Base-by-base conservation (phyloP, 1,140 invertebrate species). In the Heliconius hermathena region DNA sequence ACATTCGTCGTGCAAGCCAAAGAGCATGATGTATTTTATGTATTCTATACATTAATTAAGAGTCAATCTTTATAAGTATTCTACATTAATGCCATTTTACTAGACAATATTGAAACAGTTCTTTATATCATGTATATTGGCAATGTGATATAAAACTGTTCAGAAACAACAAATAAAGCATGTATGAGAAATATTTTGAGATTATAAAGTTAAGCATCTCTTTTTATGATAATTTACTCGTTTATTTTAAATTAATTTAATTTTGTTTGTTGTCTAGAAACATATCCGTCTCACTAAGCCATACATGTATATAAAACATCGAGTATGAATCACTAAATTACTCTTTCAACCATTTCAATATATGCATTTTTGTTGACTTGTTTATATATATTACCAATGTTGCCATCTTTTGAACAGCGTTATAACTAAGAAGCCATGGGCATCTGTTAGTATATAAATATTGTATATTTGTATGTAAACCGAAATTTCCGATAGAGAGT, bases 21-120 rank as follows among this genome's bases (percentile, higher is more conserved):
- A 94, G 93, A 94, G 93, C 93, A 93, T 94, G 92, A 94, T 93
- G 93, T 94, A 90, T 93, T 93, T 92, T 92, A 90, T 91, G 85
- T 90, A 93, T 93, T 93, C 87, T 93, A 89, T 93, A 92, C 87
- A 90, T 85, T 87, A 89, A 89, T 88, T 92, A 92, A 92, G 90
- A 85, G 85, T 89, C 87, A 85, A 86, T 93, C 88, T 89, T 76
- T 92, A 85, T 92, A 91, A 92, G 91, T 92, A 89, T 92, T 92
- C 90, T 90, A 90, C 89, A 86, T 91, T 88, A 93, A 93, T 91
- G 93, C 93, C 93, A 93, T 94, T 93, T 92, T 91, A 91, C 89
- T 91, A 94, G 88, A 90, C 87, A 90, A 91, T 88, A 88, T 92
- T 85, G 84, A 88, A 88, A 88, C 86, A 93, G 88, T 87, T 13